phyloP scores from a whole-genome alignment of 2,888 invertebrate genomes.

The Diarsia mendica region DNA sequence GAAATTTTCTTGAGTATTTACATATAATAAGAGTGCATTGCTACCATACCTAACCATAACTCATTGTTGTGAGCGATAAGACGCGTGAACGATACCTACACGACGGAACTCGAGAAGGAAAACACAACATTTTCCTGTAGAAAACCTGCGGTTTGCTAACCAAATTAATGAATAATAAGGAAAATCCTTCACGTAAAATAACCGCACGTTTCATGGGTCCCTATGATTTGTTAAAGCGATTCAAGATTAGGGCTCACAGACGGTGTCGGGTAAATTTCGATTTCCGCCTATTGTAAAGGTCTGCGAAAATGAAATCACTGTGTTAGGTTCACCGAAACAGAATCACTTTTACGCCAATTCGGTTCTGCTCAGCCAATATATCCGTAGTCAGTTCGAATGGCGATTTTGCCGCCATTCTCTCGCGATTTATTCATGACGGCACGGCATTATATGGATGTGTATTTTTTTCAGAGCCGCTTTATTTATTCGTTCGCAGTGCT shows the following conservation, averaged over 20 bases:
- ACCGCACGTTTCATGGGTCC: slow-evolving; percentile 69
- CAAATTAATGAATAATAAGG: slow-evolving; percentile 63
- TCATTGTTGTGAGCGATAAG: slow-evolving; percentile 45
- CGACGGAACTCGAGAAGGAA: slow-evolving; percentile 40
- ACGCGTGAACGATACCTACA: slow-evolving; percentile 43
- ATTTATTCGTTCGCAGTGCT: slow-evolving; percentile 54
- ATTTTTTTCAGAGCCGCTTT: slow-evolving; percentile 55
- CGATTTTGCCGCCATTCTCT: slow-evolving; percentile 68
- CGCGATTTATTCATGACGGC: slow-evolving; percentile 65
- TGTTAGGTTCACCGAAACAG: slow-evolving; percentile 78
- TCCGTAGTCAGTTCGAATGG: slow-evolving; percentile 70
- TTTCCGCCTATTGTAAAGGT: slow-evolving; percentile 83
- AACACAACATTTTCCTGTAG: slow-evolving; percentile 49
- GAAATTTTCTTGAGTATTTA: not conserved
- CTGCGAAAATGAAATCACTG: slow-evolving; percentile 80
- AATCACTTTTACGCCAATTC: slow-evolving; percentile 83
- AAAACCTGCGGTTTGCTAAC: slow-evolving; percentile 58
- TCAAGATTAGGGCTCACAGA: slow-evolving; percentile 78
- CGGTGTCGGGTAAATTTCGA: slow-evolving; percentile 79
- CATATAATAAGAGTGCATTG: slow-evolving; percentile 35
- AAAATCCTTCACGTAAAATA: slow-evolving; percentile 42
- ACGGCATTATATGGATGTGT: slow-evolving; percentile 56
- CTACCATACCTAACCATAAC: slow-evolving; percentile 38
- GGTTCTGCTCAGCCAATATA: slow-evolving; percentile 74
- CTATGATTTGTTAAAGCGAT: slow-evolving; percentile 80